These are phyloP conservation scores for Catostomus latipinnis DNA, from an alignment of 2,797 vertebrate genomes.

Conservation along the genomic window DNA sequence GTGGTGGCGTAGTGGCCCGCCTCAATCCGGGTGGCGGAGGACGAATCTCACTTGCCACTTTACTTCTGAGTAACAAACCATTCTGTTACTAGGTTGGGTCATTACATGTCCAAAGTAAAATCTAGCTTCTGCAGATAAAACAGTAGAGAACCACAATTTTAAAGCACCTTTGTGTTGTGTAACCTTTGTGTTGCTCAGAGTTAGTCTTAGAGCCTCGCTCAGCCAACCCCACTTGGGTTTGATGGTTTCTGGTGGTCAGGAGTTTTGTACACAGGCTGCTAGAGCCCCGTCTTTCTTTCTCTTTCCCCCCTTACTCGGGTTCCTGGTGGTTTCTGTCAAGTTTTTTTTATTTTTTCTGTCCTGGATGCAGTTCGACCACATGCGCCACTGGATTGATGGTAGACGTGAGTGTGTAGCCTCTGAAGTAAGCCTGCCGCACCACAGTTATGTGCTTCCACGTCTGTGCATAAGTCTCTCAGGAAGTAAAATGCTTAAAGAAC, in stretches of 20 bases:
- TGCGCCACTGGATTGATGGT: slow-evolving; percentile 60
- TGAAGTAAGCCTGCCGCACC: slow-evolving; percentile 67
- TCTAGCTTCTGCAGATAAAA: too few species aligned
- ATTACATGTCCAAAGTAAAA: too few species aligned
- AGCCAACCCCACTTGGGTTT: slow-evolving; percentile 31
- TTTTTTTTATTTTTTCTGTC: slow-evolving; percentile 60
- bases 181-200: not conserved
- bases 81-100: too few species aligned
- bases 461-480: slow-evolving; percentile 54
- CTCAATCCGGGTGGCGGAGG: too few species aligned
- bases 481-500: slow-evolving; percentile 44
- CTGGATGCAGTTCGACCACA: slow-evolving; percentile 68
- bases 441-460: slow-evolving; percentile 61
- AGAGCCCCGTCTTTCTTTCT: slow-evolving; percentile 27
- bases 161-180: slow-evolving; percentile 16
- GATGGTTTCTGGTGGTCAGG: slow-evolving; percentile 51
- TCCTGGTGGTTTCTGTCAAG: slow-evolving; percentile 57
- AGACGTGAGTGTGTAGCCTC: slow-evolving; percentile 62
- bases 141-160: not conserved
- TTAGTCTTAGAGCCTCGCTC: not conserved
- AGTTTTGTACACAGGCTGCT: slow-evolving; percentile 32
- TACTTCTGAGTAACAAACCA: too few species aligned
- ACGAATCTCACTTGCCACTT: too few species aligned
- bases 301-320: slow-evolving; percentile 50
- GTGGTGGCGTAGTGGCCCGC: too few species aligned